These are phyloP conservation scores for Solea solea DNA, from an alignment of 2,113 vertebrate genomes.

Conservation along the genomic window DNA sequence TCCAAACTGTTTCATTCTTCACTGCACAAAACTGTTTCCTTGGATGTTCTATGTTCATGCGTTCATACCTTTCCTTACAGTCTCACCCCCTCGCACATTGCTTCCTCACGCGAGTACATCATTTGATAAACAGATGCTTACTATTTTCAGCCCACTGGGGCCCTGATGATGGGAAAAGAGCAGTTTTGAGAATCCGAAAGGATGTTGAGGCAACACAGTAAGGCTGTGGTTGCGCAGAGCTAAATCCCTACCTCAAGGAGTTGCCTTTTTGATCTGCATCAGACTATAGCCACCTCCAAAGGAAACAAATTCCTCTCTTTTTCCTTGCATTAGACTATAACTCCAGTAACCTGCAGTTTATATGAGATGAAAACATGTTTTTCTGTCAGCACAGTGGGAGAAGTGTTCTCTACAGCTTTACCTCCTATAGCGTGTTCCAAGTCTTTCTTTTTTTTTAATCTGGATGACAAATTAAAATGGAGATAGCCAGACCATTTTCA, in stretches of 20 bases:
- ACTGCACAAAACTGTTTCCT: not conserved
- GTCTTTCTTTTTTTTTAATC: conserved; percentile 2
- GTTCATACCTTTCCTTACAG: not conserved
- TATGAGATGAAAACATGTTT: conserved; percentile 25
- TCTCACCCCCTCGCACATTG: conserved; percentile 6
- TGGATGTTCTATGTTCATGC: not conserved
- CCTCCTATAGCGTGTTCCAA: conserved; percentile 14
- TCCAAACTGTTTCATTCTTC: not conserved
- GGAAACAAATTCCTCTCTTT: conserved; percentile 14
- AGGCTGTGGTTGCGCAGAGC: not conserved
- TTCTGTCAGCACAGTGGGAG: conserved; percentile 19
- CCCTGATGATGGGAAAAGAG: not conserved
- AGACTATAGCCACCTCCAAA: conserved; percentile 10
- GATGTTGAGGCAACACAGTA: conserved; percentile 6
- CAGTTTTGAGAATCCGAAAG: not conserved
- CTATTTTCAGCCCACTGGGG: conserved; percentile 4
- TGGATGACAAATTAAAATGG: conserved; percentile 49
- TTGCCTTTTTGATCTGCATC: conserved; percentile 26
- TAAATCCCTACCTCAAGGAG: conserved; percentile 10
- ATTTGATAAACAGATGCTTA: conserved; percentile 29
- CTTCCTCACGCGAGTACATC: conserved; percentile 6
- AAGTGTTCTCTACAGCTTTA: conserved; percentile 9
- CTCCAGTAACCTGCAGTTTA: conserved; percentile 8
- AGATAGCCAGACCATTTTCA: conserved; percentile 28
- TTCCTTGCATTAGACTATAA: not conserved